Evolutionary conservation across 2,113 vertebrate species (phyloP).

Genomic region (Bubo scandiacus): DNA sequence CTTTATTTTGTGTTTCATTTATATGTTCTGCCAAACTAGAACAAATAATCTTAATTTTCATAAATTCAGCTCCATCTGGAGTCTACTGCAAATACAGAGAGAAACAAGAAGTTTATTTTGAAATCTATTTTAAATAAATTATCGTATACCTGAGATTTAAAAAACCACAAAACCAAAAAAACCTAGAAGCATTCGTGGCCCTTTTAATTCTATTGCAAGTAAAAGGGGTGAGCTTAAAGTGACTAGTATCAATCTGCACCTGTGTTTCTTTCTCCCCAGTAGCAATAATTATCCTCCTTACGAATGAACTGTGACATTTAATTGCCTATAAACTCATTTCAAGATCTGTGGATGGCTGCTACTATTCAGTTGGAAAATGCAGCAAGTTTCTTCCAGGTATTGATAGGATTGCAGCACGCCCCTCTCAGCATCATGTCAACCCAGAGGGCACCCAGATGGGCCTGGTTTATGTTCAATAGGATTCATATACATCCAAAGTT

Average conservation of each 20-base stretch:
- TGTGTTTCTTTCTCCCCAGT: background rate
- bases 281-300: slow-evolving; percentile 14
- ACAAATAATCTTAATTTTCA: background rate
- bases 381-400: background rate
- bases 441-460: background rate
- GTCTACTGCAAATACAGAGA: background rate
- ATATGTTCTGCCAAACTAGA: background rate
- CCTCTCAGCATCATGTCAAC: background rate
- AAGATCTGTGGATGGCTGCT: slow-evolving; percentile 6
- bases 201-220: background rate
- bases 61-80: background rate
- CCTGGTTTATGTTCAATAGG: background rate
- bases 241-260: background rate
- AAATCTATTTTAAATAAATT: background rate
- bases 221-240: background rate
- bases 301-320: background rate
- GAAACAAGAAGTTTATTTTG: background rate
- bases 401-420: background rate
- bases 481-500: fast-evolving
- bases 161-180: background rate
- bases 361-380: background rate
- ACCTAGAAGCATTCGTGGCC: background rate
- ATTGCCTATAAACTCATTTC: slow-evolving; percentile 33
- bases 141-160: background rate
- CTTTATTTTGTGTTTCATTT: background rate